Percentiles rank a stretch among this genome's conserved stretches.
Conservation (phyloP, 2,888 invertebrate genomes). For the Ethmia dodecea region DNA sequence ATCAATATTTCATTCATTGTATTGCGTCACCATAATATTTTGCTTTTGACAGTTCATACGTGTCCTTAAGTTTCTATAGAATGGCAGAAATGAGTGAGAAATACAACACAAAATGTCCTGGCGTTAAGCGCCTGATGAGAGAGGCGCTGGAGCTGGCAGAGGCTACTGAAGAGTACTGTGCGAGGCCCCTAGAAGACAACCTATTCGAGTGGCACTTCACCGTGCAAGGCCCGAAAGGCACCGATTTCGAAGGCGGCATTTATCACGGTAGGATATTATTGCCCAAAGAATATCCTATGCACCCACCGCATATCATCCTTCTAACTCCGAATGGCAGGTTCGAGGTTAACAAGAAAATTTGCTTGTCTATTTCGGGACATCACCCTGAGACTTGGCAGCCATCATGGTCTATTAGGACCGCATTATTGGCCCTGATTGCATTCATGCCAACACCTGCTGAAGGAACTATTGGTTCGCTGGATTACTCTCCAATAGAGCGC, state of each 20-base stretch:
- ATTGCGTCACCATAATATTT: conserved; percentile 33
- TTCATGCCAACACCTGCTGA: conserved; percentile 95
- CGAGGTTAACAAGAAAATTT: conserved; percentile 95
- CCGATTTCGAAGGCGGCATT: conserved; percentile 93
- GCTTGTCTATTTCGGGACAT: conserved; percentile 95
- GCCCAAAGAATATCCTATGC: conserved; percentile 97
- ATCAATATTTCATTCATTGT: conserved; percentile 42
- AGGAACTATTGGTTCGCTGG: conserved; percentile 94
- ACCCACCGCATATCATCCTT: conserved; percentile 96
- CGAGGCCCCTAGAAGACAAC: conserved; percentile 95
- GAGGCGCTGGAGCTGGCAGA: conserved; percentile 92
- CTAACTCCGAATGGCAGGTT: conserved; percentile 96
- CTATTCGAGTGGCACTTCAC: conserved; percentile 99
- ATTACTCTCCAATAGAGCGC: conserved; percentile 91
- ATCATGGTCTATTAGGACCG: conserved; percentile 97
- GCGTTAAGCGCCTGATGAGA: conserved; percentile 95
- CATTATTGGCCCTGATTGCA: conserved; percentile 92
- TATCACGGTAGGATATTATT: conserved; percentile 95
- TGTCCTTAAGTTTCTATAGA: conserved; percentile 20
- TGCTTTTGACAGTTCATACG: conserved; percentile 13
- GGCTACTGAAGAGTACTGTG: conserved; percentile 93
- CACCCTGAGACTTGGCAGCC: conserved; percentile 99
- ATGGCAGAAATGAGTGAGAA: conserved; percentile 68
- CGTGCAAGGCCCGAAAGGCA: conserved; percentile 90
- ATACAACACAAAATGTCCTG: conserved; percentile 79